Evolutionary conservation across 2,888 invertebrate species (phyloP).

Genomic region (Germaria angustata): DNA sequence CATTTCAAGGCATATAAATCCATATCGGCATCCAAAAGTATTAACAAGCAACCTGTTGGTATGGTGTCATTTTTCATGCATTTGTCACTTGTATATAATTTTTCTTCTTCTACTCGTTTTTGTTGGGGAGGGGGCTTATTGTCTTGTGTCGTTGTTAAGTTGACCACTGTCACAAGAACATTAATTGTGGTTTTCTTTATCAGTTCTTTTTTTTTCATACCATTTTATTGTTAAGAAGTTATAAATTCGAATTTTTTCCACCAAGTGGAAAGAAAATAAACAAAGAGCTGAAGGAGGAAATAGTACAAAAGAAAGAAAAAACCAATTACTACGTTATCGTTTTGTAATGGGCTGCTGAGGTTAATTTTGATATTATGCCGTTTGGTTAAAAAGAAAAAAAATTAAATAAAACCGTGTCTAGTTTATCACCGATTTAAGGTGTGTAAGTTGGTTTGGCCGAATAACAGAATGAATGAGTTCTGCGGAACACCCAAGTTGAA

Average conservation of each 20-base stretch:
- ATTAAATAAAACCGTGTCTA: not conserved
- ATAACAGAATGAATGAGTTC: not conserved
- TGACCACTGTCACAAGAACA: conserved; percentile 35
- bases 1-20: not conserved
- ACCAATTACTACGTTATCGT: conserved; percentile 52
- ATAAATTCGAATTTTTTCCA: conserved; percentile 15
- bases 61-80: conserved; percentile 67
- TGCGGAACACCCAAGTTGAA: conserved; percentile 52
- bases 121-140: conserved; percentile 23
- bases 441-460: conserved; percentile 9
- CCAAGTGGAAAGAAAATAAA: not conserved
- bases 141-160: conserved; percentile 33
- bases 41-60: conserved; percentile 61
- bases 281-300: not conserved
- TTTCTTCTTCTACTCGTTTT: conserved; percentile 8
- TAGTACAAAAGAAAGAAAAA: conserved; percentile 3
- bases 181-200: conserved; percentile 59
- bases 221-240: conserved; percentile 38
- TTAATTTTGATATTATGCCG: conserved; percentile 37
- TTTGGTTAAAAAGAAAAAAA: not conserved
- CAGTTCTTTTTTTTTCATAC: conserved; percentile 31
- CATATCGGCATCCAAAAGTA: conserved; percentile 1
- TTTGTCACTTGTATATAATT: conserved; percentile 61
- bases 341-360: conserved; percentile 63
- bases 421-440: conserved; percentile 48